These are phyloP conservation scores for Sclerodermus sp. DNA, from an alignment of 2,888 invertebrate genomes.

Conservation along the genomic window DNA sequence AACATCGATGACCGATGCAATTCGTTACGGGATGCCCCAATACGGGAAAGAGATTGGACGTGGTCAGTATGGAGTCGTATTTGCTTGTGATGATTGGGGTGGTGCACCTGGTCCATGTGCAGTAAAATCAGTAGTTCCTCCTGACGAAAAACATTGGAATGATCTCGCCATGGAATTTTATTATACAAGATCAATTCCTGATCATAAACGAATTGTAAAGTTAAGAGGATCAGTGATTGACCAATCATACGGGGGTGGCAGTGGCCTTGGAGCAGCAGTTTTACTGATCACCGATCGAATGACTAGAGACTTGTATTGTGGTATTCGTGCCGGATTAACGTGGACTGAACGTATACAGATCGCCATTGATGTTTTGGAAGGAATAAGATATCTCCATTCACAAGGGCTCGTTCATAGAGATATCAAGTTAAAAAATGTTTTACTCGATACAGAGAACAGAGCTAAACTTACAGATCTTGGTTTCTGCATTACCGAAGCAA, in stretches of 20 bases:
- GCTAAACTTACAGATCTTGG: slow-evolving; percentile 86
- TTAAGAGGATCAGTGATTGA: slow-evolving; percentile 81
- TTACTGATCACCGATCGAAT: slow-evolving; percentile 78
- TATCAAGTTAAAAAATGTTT: slow-evolving; percentile 86
- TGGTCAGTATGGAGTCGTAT: slow-evolving; percentile 90
- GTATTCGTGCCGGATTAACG: slow-evolving; percentile 68
- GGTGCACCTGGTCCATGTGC: slow-evolving; percentile 75
- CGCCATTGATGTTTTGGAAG: slow-evolving; percentile 81
- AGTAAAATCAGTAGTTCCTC: slow-evolving; percentile 85
- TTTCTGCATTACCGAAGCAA: slow-evolving; percentile 87
- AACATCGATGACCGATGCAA: slow-evolving; percentile 77
- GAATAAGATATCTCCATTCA: slow-evolving; percentile 85
- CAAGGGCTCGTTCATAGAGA: slow-evolving; percentile 84
- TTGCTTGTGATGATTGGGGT: slow-evolving; percentile 74
- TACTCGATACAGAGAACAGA: slow-evolving; percentile 72
- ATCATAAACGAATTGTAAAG: slow-evolving; percentile 77
- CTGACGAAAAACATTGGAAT: slow-evolving; percentile 86
- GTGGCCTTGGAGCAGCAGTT: slow-evolving; percentile 67
- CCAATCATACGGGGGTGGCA: slow-evolving; percentile 69
- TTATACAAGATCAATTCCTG: slow-evolving; percentile 82
- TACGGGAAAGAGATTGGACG: slow-evolving; percentile 71
- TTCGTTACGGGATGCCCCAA: slow-evolving; percentile 73
- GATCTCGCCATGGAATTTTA: slow-evolving; percentile 91
- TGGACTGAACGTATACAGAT: slow-evolving; percentile 70
- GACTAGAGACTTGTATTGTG: slow-evolving; percentile 77